A percentile compares a stretch with the other conserved stretches of the same genome.
Evolutionary conservation across 2,888 invertebrate genomes (phyloP).

Genomic region (Hydraecia micacea): DNA sequence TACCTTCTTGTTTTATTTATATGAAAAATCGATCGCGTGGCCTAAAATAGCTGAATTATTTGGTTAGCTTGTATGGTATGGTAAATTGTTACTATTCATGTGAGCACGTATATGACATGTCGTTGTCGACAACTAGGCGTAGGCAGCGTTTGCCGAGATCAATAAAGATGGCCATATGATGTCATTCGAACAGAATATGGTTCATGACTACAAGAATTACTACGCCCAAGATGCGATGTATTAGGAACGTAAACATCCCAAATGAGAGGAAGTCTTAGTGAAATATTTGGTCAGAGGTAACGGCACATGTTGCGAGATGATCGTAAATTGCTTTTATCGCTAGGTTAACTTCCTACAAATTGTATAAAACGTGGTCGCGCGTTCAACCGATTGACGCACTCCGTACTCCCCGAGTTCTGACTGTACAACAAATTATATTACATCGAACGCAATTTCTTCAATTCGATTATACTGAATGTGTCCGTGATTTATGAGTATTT

Average conservation of each 20-base stretch:
- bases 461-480: slow-evolving; percentile 13
- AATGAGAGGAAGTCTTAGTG: slow-evolving; percentile 16
- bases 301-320: slow-evolving; percentile 49
- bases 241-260: slow-evolving; percentile 5
- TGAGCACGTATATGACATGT: slow-evolving; percentile 27
- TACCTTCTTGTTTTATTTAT: slow-evolving; percentile 6
- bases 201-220: slow-evolving; percentile 25
- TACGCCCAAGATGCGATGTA: slow-evolving; percentile 2
- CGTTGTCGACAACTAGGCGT: slow-evolving; percentile 21
- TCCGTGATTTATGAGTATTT: slow-evolving; percentile 22
- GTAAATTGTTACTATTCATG: slow-evolving; percentile 22
- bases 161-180: slow-evolving; percentile 34
- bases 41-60: slow-evolving; percentile 33
- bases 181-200: slow-evolving; percentile 24
- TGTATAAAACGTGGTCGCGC: slow-evolving; percentile 41
- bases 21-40: slow-evolving; percentile 41
- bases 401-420: slow-evolving; percentile 25
- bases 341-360: slow-evolving; percentile 43
- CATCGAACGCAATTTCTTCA: slow-evolving; percentile 18
- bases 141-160: slow-evolving; percentile 29
- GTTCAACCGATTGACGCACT: slow-evolving; percentile 27
- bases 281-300: slow-evolving; percentile 35
- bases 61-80: slow-evolving; percentile 14
- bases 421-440: slow-evolving; percentile 21
- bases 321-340: slow-evolving; percentile 49